phyloP scores from a whole-genome alignment of 2,888 invertebrate species.

The Drosophila mimetica region DNA sequence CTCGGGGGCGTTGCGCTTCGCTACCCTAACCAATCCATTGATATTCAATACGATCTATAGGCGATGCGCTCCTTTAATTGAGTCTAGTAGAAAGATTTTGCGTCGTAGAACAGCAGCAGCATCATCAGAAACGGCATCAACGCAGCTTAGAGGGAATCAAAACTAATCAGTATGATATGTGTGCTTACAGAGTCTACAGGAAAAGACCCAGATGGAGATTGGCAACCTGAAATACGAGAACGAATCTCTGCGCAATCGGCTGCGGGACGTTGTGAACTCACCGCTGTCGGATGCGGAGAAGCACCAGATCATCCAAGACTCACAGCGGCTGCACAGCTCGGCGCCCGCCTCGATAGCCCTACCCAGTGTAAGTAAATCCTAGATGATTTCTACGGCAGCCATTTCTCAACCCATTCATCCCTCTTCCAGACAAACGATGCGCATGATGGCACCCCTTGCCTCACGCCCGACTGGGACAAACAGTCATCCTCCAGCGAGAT shows the following conservation, averaged over 20 bases:
- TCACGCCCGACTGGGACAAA: slow-evolving; percentile 95
- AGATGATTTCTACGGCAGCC: too few species aligned
- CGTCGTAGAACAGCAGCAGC: slow-evolving; percentile 20
- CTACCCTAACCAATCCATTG: slow-evolving; percentile 65
- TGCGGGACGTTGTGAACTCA: slow-evolving; percentile 92
- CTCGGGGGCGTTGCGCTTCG: slow-evolving; percentile 67
- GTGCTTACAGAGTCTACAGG: slow-evolving; percentile 80
- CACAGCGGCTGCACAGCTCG: slow-evolving; percentile 89
- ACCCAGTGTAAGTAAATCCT: slow-evolving; percentile 81
- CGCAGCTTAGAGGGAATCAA: slow-evolving; percentile 5
- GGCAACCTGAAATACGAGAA: slow-evolving; percentile 90
- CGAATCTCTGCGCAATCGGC: slow-evolving; percentile 89
- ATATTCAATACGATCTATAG: slow-evolving; percentile 69
- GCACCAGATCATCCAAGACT: slow-evolving; percentile 90
- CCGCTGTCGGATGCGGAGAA: slow-evolving; percentile 93
- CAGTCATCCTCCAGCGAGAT: slow-evolving; percentile 96
- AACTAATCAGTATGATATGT: slow-evolving; percentile 14
- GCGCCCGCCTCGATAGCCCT: slow-evolving; percentile 89
- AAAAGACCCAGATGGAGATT: slow-evolving; percentile 84
- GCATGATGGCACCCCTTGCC: slow-evolving; percentile 87
- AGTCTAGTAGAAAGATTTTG: slow-evolving; percentile 16
- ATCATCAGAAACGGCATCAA: slow-evolving; percentile 6
- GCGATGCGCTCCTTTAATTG: slow-evolving; percentile 49
- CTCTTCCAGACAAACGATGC: slow-evolving; percentile 55
- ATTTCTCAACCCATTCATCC: too few species aligned